Conservation (phyloP, 1,140 invertebrate genomes). For the Euwallacea fornicatus region DNA sequence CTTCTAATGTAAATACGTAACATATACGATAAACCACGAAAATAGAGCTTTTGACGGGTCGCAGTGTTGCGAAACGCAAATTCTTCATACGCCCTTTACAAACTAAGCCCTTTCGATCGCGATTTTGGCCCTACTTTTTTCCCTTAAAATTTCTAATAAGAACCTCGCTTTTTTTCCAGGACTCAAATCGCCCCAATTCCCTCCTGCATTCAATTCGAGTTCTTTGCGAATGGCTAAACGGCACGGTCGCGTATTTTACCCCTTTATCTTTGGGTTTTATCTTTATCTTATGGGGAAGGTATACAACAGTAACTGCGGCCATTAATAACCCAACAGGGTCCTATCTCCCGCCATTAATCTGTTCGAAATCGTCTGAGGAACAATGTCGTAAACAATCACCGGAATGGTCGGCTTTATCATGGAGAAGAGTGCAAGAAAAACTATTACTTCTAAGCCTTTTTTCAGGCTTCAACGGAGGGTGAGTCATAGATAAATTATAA, state of each 20-base stretch:
- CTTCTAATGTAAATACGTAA: too few relatives aligned
- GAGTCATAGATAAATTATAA: too few relatives aligned
- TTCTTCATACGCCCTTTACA: too few relatives aligned
- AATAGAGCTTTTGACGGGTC: too few relatives aligned
- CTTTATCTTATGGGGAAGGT: constrained; percentile 36
- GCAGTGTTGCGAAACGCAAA: too few relatives aligned
- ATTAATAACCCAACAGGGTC: constrained; percentile 32
- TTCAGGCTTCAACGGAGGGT: background rate
- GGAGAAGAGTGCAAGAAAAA: constrained; percentile 23
- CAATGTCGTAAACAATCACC: constrained; percentile 36
- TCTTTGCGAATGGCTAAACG: constrained; percentile 5
- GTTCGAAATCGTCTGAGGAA: constrained; percentile 24
- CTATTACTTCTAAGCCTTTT: background rate
- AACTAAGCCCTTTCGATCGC: too few relatives aligned
- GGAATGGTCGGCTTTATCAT: constrained; percentile 25
- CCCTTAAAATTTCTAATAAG: too few relatives aligned
- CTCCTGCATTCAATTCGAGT: too few relatives aligned
- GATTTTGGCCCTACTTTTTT: too few relatives aligned
- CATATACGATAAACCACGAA: too few relatives aligned
- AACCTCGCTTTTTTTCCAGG: too few relatives aligned
- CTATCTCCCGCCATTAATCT: constrained; percentile 30
- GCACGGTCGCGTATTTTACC: constrained; percentile 35
- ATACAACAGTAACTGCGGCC: constrained; percentile 33
- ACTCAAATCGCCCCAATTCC: too few relatives aligned
- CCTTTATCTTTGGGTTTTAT: constrained; percentile 34